Conservation (phyloP, 2,797 vertebrate genomes). For the Phyllotis vaccarum region DNA sequence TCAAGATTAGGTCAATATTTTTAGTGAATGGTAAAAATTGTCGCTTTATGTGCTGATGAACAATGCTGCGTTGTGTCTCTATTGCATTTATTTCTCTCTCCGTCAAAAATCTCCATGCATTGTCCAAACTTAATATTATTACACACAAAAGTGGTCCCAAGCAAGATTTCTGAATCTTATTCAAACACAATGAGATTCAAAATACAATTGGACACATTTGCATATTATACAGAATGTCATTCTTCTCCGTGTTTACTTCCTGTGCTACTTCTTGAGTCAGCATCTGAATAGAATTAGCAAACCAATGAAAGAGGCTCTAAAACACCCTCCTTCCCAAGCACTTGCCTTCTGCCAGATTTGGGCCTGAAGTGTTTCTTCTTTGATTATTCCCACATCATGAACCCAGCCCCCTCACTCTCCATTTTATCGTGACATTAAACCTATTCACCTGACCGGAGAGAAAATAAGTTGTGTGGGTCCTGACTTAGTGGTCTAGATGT, state of each 20-base stretch:
- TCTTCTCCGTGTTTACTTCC: background rate
- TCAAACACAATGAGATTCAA: constrained; percentile 37
- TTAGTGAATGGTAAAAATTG: background rate
- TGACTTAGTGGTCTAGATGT: background rate
- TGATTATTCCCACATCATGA: background rate
- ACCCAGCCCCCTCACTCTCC: background rate
- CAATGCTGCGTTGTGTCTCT: background rate
- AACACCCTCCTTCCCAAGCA: background rate
- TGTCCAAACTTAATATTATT: constrained; percentile 15
- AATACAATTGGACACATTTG: background rate
- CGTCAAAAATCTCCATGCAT: background rate
- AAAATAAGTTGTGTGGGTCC: background rate
- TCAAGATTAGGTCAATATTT: background rate
- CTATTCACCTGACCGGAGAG: background rate
- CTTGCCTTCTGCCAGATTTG: background rate
- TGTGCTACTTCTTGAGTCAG: background rate
- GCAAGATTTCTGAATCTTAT: constrained; percentile 13
- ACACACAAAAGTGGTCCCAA: background rate
- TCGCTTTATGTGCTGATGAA: background rate
- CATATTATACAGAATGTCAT: background rate
- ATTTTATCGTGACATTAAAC: background rate
- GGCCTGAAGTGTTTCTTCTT: background rate
- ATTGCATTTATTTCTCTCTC: constrained; percentile 26
- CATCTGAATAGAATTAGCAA: constrained; percentile 41
- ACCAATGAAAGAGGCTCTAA: background rate